Evolutionary conservation across 2,797 vertebrate genomes (phyloP).

Genomic region (Discoglossus pictus): DNA sequence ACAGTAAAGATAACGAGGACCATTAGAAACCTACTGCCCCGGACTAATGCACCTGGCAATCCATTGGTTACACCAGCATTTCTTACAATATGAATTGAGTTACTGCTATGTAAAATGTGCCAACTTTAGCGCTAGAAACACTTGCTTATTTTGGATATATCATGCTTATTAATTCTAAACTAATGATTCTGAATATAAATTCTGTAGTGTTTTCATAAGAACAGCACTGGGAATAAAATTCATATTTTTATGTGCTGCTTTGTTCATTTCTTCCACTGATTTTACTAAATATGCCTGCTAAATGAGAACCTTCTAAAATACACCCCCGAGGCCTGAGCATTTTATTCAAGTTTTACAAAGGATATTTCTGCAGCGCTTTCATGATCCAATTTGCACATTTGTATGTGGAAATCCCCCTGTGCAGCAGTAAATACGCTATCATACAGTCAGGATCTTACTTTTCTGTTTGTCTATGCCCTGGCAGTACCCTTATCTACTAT

Average conservation of each 20-base stretch:
- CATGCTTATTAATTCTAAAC: constrained; percentile 25
- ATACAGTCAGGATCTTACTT: constrained; percentile 5
- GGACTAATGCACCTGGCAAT: too few relatives aligned
- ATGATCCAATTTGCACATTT: constrained; percentile 40
- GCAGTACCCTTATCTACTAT: constrained; percentile 37
- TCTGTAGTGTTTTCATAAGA: constrained; percentile 37
- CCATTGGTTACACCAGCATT: too few relatives aligned
- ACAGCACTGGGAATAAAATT: constrained; percentile 35
- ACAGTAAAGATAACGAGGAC: too few relatives aligned
- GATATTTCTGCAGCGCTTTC: neutral
- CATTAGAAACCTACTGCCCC: too few relatives aligned
- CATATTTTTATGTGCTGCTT: constrained; percentile 23
- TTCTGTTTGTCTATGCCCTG: constrained; percentile 2
- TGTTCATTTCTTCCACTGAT: constrained; percentile 30
- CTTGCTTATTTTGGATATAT: neutral
- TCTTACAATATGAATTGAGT: too few relatives aligned
- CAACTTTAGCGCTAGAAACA: too few relatives aligned
- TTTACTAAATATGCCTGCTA: constrained; percentile 38
- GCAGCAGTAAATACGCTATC: constrained; percentile 23
- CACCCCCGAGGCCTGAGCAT: neutral
- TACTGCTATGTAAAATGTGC: too few relatives aligned
- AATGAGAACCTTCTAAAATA: constrained; percentile 41
- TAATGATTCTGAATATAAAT: constrained; percentile 44
- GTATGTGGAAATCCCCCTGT: constrained; percentile 32
- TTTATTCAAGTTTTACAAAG: constrained; percentile 33